Conservation (phyloP, 2,888 invertebrate genomes). For the Microctonus hyperodae region DNA sequence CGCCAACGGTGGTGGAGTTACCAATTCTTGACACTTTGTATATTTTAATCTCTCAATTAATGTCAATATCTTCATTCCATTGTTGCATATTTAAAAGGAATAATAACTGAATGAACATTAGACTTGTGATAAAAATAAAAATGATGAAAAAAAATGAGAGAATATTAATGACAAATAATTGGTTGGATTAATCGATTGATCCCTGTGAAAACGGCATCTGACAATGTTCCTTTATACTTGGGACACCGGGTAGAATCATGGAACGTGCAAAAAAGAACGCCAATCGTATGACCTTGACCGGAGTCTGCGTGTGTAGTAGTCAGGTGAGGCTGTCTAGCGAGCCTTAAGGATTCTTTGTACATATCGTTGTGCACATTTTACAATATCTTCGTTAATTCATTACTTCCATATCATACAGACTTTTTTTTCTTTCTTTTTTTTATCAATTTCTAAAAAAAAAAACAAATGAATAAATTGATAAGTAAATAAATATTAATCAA, state of each 20-base stretch:
- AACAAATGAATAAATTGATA: not conserved
- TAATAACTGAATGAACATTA: too few relatives aligned
- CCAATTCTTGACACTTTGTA: conserved; percentile 68
- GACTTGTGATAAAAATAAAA: conserved; percentile 7
- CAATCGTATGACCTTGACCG: conserved; percentile 60
- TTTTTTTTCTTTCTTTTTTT: not conserved
- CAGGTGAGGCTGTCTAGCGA: conserved; percentile 47
- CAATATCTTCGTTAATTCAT: conserved; percentile 18
- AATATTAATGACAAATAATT: not conserved
- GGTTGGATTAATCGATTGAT: not conserved
- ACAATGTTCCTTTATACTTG: conserved; percentile 31
- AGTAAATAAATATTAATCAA: not conserved
- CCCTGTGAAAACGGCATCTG: not conserved
- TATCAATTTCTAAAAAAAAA: not conserved
- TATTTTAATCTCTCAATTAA: conserved; percentile 2
- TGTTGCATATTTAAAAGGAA: too few relatives aligned
- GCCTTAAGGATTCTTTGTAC: conserved; percentile 36
- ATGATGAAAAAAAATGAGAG: not conserved
- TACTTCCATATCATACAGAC: conserved; percentile 8
- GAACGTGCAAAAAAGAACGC: conserved; percentile 54
- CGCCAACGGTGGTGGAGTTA: conserved; percentile 90
- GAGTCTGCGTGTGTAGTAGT: conserved; percentile 56
- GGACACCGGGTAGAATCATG: conserved; percentile 51
- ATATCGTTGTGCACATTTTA: conserved; percentile 7
- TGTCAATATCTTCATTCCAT: not conserved